Percentiles rank a stretch among this genome's conserved stretches.
Conservation (phyloP, 2,888 invertebrate genomes). For the Drosophila antonietae region DNA sequence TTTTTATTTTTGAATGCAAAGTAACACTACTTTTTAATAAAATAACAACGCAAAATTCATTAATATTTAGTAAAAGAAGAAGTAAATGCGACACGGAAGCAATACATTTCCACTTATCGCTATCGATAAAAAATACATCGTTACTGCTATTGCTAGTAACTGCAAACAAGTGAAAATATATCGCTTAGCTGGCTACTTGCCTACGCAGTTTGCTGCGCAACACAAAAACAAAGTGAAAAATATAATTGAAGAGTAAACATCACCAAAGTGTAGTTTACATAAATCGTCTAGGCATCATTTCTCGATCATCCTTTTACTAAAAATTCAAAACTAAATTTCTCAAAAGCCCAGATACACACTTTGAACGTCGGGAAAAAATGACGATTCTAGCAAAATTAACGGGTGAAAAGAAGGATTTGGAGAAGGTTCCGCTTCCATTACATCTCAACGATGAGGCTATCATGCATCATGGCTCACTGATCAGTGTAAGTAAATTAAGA, state of each 20-base stretch:
- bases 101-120: no score
- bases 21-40: background rate
- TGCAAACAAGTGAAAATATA: conserved; percentile 10
- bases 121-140: conserved; percentile 15
- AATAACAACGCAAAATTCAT: background rate
- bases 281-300: conserved; percentile 17
- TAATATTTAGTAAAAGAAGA: background rate
- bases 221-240: conserved; percentile 58
- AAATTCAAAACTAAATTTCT: conserved; percentile 39
- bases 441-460: conserved; percentile 83
- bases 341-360: background rate
- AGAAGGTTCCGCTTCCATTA: conserved; percentile 88
- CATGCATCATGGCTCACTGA: conserved; percentile 70
- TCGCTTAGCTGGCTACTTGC: conserved; percentile 28
- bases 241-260: conserved; percentile 58
- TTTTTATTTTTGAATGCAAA: background rate
- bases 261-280: conserved; percentile 23
- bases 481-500: conserved; percentile 69
- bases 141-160: conserved; percentile 9
- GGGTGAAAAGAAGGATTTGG: conserved; percentile 88
- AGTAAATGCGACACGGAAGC: background rate
- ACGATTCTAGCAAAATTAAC: conserved; percentile 92
- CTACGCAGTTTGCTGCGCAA: conserved; percentile 48
- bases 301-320: conserved; percentile 26
- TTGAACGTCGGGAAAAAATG: conserved; percentile 86